Evolutionary conservation across 2,113 vertebrate genomes (phyloP).

Genomic region (Lates calcarifer): DNA sequence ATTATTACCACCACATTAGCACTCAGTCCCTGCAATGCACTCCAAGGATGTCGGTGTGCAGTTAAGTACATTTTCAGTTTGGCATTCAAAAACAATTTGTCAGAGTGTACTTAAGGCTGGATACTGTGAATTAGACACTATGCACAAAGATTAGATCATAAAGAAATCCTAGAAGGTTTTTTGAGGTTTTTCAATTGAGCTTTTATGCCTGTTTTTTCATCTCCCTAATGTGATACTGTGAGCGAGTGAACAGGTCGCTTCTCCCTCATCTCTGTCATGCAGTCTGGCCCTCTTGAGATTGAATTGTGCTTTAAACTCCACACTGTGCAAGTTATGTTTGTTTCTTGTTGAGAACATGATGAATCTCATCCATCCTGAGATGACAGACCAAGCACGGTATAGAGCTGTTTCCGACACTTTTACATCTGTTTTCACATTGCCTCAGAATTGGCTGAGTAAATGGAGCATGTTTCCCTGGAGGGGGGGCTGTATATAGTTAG

Average conservation of each 20-base stretch:
- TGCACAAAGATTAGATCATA: not conserved
- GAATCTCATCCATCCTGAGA: slow-evolving; percentile 49
- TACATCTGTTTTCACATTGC: slow-evolving; percentile 56
- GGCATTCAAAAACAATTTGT: slow-evolving; percentile 26
- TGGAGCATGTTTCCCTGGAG: slow-evolving; percentile 62
- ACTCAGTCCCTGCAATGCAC: slow-evolving; percentile 12
- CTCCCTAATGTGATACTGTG: not conserved
- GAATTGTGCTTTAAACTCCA: slow-evolving; percentile 14
- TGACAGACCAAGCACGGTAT: slow-evolving; percentile 35
- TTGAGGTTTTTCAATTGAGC: not conserved
- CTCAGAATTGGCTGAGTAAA: slow-evolving; percentile 56
- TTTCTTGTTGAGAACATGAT: slow-evolving; percentile 32
- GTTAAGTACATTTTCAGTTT: slow-evolving; percentile 23
- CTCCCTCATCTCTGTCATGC: not conserved
- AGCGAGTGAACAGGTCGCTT: not conserved
- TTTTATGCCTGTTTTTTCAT: not conserved
- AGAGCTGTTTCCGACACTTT: slow-evolving; percentile 35
- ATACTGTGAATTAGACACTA: not conserved
- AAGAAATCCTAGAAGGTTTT: not conserved
- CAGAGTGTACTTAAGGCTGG: not conserved
- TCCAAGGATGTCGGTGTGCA: slow-evolving; percentile 23
- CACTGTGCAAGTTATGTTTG: not conserved
- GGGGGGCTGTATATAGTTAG: slow-evolving; percentile 38
- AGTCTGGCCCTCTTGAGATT: not conserved
- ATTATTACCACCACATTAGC: slow-evolving; percentile 47